Base-by-base conservation (phyloP, 2,888 invertebrate species). In the Plagiodera versicolora region DNA sequence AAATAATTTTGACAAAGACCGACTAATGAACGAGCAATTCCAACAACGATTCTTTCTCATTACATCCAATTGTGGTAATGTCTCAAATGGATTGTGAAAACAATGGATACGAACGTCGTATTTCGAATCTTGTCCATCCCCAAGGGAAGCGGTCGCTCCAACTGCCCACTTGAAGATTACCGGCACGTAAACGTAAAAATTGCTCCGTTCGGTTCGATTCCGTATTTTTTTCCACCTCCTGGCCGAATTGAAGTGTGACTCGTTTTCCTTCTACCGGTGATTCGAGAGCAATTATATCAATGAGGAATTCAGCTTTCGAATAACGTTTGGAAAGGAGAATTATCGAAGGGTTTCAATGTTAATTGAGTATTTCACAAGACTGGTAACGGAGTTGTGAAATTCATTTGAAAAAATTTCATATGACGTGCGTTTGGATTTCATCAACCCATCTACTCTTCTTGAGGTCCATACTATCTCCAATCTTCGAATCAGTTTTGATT, bases 171-270 rank as follows among this genome's bases (percentile, higher is more conserved):
- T 72, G 64, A 66, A 65, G 67, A 74, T 74, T 71, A 67, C 65
- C 61, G 60, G 70, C 74, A 73, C 74, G 74, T 74, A 74, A 70
- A 61, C 57, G 65, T 66, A 71, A 74, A 74, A 74, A 74, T 74
- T 74, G 74, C 71, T 71, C 71, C 61, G 68, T 73, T 72, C 70
- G 67, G 71, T 73, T 72, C 72, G 74, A 69, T 67, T 56, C 63
- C 47, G 46, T 56, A 54, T 63, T 55, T 69, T 71, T 71, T 69
- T 71, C 66, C 65, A 69, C 71, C 66, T 67, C 65, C 56, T 61
- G 63, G 66, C 59, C 64, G 65, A 65, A 65, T 63, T 50, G 63
- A 70, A 67, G 70, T 71, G 72, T 71, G 70, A 70, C 69, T 70
- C 69, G 72, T 68, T 72, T 73, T 70, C 67, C 69, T 70, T 70